phyloP scores from a whole-genome alignment of 2,113 vertebrate genomes.

The Epinephelus fuscoguttatus region DNA sequence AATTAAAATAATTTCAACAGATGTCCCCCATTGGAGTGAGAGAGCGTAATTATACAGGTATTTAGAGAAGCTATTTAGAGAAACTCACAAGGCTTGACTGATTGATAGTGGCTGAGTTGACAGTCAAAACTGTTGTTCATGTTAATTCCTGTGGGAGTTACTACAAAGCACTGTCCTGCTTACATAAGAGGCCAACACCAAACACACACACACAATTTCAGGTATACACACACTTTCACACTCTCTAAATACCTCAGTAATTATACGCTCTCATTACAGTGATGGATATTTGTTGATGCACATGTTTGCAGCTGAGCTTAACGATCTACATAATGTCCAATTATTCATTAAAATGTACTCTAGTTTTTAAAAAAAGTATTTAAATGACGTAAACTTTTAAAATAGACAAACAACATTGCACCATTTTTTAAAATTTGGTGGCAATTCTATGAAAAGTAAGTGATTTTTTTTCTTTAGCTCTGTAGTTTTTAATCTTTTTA shows the following conservation, averaged over 20 bases:
- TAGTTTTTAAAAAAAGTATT: too few species aligned
- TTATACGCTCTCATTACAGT: not conserved
- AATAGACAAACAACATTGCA: too few species aligned
- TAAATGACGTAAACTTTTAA: too few species aligned
- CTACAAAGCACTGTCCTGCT: too few species aligned
- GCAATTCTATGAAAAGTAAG: too few species aligned
- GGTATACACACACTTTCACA: not conserved
- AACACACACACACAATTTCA: not conserved
- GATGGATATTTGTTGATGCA: constrained; percentile 3
- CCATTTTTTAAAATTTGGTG: too few species aligned
- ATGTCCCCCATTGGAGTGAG: constrained; percentile 17
- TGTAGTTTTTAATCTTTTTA: too few species aligned
- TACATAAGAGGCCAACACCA: not conserved
- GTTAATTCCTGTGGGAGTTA: not conserved
- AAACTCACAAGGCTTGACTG: not conserved
- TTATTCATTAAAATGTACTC: not conserved
- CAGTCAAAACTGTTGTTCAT: constrained; percentile 18
- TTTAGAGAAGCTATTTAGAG: constrained; percentile 19
- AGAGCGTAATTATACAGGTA: constrained; percentile 57
- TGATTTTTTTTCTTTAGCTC: too few species aligned
- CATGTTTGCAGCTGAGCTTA: too few species aligned
- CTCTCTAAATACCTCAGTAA: constrained; percentile 17
- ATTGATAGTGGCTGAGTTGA: constrained; percentile 34
- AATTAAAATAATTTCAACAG: constrained; percentile 48
- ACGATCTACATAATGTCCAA: not conserved